Percentiles rank a stretch among this genome's conserved stretches.
These are phyloP conservation scores for Drosophila pallidifrons DNA, from an alignment of 1,140 invertebrate species.

Conservation along the genomic window DNA sequence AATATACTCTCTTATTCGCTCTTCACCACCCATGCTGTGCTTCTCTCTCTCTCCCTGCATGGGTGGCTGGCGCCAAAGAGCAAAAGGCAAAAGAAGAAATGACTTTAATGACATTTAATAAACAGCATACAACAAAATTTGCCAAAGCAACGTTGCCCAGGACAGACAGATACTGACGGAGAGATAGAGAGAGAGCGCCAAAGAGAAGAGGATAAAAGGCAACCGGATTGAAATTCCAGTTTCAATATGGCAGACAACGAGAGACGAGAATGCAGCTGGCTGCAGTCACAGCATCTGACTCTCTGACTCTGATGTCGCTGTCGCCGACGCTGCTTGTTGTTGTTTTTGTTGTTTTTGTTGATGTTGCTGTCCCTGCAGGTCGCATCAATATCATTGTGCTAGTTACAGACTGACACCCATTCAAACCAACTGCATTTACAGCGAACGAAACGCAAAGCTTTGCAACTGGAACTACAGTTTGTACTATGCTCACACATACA, in stretches of 20 bases:
- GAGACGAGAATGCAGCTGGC: conserved; percentile 32
- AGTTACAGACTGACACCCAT: conserved; percentile 76
- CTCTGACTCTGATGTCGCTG: conserved; percentile 12
- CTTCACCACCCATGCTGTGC: neutral
- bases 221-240: conserved; percentile 78
- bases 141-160: conserved; percentile 1
- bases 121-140: conserved; percentile 61
- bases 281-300: conserved; percentile 17
- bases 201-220: conserved; percentile 10
- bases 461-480: conserved; percentile 14
- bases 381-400: conserved; percentile 64
- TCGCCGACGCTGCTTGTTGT: no score
- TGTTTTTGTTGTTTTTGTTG: neutral
- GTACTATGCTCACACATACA: conserved; percentile 6
- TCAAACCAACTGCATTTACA: conserved; percentile 37
- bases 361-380: conserved; percentile 1
- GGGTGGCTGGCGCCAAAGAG: conserved; percentile 54
- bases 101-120: conserved; percentile 77
- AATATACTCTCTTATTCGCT: conserved; percentile 4
- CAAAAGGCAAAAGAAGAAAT: conserved; percentile 63
- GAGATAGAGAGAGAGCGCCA: neutral
- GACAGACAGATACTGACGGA: neutral
- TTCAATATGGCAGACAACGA: conserved; percentile 47
- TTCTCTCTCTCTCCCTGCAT: conserved; percentile 9
- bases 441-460: no score